Conservation (phyloP, 2,888 invertebrate genomes). For the Lepidocyrtinus sp. region DNA sequence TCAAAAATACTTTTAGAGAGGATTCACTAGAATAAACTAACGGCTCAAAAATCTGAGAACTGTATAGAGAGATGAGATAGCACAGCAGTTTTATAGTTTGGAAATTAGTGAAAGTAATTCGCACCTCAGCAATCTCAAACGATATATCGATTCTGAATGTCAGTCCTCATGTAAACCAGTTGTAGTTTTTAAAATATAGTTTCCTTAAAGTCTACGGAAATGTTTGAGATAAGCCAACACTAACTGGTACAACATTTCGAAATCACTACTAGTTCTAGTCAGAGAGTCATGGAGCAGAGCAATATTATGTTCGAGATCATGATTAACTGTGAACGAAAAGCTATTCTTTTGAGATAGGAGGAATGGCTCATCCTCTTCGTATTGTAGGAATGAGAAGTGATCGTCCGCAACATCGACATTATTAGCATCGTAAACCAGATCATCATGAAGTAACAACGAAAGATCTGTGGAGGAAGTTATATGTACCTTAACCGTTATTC, state of each 20-base stretch:
- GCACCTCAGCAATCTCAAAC: no score
- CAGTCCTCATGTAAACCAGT: no score
- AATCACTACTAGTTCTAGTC: conserved; percentile 40
- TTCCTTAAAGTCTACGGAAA: conserved; percentile 21
- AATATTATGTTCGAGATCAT: conserved; percentile 62
- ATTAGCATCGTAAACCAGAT: conserved; percentile 56
- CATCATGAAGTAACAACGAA: conserved; percentile 48
- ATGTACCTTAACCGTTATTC: no score
- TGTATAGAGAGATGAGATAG: no score
- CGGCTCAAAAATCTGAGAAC: no score
- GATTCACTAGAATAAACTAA: no score
- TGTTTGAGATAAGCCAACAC: conserved; percentile 47
- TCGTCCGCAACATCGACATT: conserved; percentile 46
- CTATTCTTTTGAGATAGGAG: conserved; percentile 63
- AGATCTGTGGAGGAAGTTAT: conserved; percentile 65
- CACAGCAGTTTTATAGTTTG: no score
- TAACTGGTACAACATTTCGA: conserved; percentile 44
- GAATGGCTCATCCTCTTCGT: conserved; percentile 61
- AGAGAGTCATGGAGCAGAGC: conserved; percentile 68
- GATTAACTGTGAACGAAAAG: conserved; percentile 58
- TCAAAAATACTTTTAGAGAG: neutral
- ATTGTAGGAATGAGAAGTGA: conserved; percentile 47
- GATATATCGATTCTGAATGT: no score
- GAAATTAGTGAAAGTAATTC: no score
- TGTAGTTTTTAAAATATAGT: neutral